phyloP scores from a whole-genome alignment of 2,797 vertebrate genomes.

The Buceros bicornis region DNA sequence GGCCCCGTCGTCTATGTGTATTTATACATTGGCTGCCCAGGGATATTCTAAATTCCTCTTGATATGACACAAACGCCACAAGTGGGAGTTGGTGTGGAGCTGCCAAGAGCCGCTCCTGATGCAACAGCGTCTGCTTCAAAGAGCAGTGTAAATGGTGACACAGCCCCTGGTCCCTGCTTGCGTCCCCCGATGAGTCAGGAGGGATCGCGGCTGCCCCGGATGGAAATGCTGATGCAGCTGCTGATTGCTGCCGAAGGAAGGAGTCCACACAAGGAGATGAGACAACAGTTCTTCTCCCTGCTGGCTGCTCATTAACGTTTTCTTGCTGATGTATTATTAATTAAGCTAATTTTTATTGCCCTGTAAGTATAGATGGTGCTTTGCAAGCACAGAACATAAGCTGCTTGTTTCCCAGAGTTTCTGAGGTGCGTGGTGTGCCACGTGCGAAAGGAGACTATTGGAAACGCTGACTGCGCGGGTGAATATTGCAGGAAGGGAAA shows the following conservation, averaged over 20 bases:
- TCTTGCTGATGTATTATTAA: conserved; percentile 60
- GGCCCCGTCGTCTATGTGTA: accelerated
- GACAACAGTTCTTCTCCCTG: background rate
- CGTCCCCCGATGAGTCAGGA: background rate
- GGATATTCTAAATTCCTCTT: background rate
- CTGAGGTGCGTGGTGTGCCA: background rate
- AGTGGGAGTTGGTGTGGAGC: background rate
- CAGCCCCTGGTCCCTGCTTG: background rate
- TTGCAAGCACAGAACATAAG: background rate
- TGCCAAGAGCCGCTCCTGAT: background rate
- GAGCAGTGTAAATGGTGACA: background rate
- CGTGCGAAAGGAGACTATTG: background rate
- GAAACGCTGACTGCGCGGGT: background rate
- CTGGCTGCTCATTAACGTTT: conserved; percentile 34
- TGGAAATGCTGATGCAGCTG: background rate
- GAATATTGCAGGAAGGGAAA: background rate
- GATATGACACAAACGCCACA: background rate
- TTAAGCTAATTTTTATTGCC: conserved; percentile 50
- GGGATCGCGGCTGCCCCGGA: background rate
- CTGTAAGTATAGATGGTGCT: conserved; percentile 15
- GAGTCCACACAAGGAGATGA: conserved; percentile 24
- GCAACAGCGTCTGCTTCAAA: background rate
- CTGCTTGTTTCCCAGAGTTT: background rate
- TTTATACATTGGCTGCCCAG: background rate
- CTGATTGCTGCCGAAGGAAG: conserved; percentile 24